Conservation (phyloP, 2,888 invertebrate genomes). For the Nephrocerus scutellatus region DNA sequence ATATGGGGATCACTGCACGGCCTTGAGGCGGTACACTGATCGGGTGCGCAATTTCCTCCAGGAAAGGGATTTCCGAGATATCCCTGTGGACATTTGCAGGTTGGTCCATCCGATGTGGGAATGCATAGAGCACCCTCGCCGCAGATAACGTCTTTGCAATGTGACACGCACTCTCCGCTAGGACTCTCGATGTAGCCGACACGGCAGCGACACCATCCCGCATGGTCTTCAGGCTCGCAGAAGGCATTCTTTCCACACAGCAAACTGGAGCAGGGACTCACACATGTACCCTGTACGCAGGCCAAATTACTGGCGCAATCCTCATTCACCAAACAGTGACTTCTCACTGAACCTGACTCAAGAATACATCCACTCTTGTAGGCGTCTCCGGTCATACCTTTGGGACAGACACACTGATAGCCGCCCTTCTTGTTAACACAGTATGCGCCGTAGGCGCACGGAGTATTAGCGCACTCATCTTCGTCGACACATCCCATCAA, state of each 20-base stretch:
- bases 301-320: conserved; percentile 76
- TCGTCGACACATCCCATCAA: conserved; percentile 76
- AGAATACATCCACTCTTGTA: conserved; percentile 74
- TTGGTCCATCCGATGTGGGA: conserved; percentile 74
- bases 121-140: conserved; percentile 80
- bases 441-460: conserved; percentile 82
- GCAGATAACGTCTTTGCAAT: conserved; percentile 57
- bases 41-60: conserved; percentile 75
- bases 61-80: conserved; percentile 87
- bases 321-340: conserved; percentile 62
- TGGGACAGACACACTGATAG: conserved; percentile 78
- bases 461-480: conserved; percentile 76
- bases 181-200: conserved; percentile 73
- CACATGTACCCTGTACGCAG: conserved; percentile 70
- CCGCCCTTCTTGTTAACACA: conserved; percentile 82
- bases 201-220: conserved; percentile 81
- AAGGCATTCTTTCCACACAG: conserved; percentile 78
- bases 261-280: conserved; percentile 71
- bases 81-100: conserved; percentile 81
- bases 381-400: conserved; percentile 75
- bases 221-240: conserved; percentile 82
- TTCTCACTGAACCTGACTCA: conserved; percentile 53
- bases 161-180: conserved; percentile 75
- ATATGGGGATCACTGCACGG: conserved; percentile 73
- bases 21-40: conserved; percentile 69